Base-by-base conservation (phyloP, 2,797 vertebrate genomes). In the Lagorchestes hirsutus region DNA sequence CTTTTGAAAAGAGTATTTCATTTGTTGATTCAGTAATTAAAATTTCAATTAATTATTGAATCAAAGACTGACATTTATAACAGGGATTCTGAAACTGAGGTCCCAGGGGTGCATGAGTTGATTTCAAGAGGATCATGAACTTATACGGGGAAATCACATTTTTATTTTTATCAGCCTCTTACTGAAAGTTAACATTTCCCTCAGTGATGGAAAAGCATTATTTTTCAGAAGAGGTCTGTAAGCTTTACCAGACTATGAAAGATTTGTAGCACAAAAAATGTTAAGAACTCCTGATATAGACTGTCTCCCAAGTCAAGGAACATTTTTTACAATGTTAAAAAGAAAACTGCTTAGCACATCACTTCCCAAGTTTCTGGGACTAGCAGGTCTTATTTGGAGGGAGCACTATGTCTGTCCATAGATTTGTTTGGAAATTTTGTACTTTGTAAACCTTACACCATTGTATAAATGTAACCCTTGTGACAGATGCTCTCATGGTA, bases 1-100 rank as follows among this genome's bases (percentile, higher is more conserved):
- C 54, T 95, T 94, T 40, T 91, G 90, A 90, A 92, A 97, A 94
- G n/a, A 27, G n/a, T 94, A 57, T 90, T 97, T 96, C 95, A 90
- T 74, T 55, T 40, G 92, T 1, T 58, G 54, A 90, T 95, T 74
- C 57, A 90, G 5, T 87, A 90, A 95, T 93, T 95, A 93, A 90
- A n/a, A 22, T 96, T 95, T 58, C 18, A n/a, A 82, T 82, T 22
- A 74, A 74, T 40, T 40, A 40, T 40, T 40, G 67, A 74, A 40
- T 24, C 14, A 74, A 82, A 40, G n/a, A 82, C 3, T 82, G 67
- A 46, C 18, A 46, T 74, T 82, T 62, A 62, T 34, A 13, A 34
- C 12, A 24, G 67, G n/a, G 16, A 18, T 82, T 74, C 18, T 74
- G 29, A 74, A 82, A 6, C 67, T 74, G 67, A 82, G n/a, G 67